Percentiles rank a stretch among this genome's conserved stretches.
Conservation (phyloP, 2,797 vertebrate species). For the Crypturellus tataupa region DNA sequence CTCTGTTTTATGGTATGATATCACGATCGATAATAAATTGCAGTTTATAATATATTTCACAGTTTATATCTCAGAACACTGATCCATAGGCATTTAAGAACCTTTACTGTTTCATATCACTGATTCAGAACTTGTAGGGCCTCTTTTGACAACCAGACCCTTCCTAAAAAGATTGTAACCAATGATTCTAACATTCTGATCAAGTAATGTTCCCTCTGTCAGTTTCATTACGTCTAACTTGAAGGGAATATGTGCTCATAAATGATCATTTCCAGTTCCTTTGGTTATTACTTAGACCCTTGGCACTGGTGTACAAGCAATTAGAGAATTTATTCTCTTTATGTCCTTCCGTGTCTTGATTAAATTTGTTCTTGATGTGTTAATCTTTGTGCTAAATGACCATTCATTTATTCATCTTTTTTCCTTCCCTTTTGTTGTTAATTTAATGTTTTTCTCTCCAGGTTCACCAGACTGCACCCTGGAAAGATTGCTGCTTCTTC, state of each 20-base stretch:
- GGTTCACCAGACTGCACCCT: not conserved
- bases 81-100: not conserved
- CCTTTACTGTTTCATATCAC: not conserved
- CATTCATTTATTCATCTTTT: not conserved
- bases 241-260: conserved; percentile 20
- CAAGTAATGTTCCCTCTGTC: not conserved
- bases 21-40: not conserved
- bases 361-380: conserved; percentile 37
- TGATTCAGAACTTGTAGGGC: not conserved
- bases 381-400: conserved; percentile 33
- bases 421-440: conserved; percentile 16
- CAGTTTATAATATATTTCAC: conserved; percentile 7
- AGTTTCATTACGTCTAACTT: conserved; percentile 18
- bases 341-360: not conserved
- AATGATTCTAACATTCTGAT: not conserved
- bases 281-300: not conserved
- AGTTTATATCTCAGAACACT: not conserved
- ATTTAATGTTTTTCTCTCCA: not conserved
- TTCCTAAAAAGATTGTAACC: not conserved
- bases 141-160: conserved; percentile 1
- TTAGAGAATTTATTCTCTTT: conserved; percentile 34
- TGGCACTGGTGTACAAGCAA: conserved; percentile 16
- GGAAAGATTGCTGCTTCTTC: not conserved
- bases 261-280: conserved; percentile 30
- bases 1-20: not conserved